Evolutionary conservation across 2,113 vertebrate species (phyloP), one percentile per base, ranked within the genome.

Genomic region (Poicephalus meyeri): DNA sequence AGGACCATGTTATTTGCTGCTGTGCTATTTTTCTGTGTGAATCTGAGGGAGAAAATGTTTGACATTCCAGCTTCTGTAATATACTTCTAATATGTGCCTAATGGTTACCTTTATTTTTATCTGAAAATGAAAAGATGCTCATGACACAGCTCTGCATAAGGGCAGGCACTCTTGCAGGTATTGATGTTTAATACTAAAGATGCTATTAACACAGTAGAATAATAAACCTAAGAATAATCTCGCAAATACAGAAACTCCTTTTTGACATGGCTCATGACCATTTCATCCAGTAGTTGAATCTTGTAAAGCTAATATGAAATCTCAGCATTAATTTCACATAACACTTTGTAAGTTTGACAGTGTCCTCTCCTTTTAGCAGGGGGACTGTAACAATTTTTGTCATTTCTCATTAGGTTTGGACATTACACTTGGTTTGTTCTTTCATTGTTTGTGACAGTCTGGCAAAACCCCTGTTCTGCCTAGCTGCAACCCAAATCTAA

Each of bases 1-100:
- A 97, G 96, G 86, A 94, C 80, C 80, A 46, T 85, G 96, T 96
- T 94, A 65, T 96, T 97, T 98, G 97, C 97, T 98, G 97, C 97
- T 98, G 96, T 97, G 96, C 97, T 97, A 33, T 97, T 98, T 95
- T 97, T 94, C 90, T 96, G 71, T 97, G 95, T 96, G 96, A 97
- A 94, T 97, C 91, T 94, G 88, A 95, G 94, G 94, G 90, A 97
- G 94, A 92, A 97, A 93, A 95, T 25, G 63, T 94, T 93, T 89
- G 91, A 83, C 71, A 65, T 97, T 98, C 95, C 39, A 95, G 97
- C 94, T 96, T 69, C 78, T 97, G 89, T 96, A 92, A 86, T 55
- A 95, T 83, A 96, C 52, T 77, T 96, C 96, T 88, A 90, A 70
- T 96, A 94, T 82, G 96, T 98, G 97, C 97, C 95, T 97, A 95